A percentile compares a stretch with the other conserved stretches of the same genome.
Conservation (phyloP, 1,140 invertebrate genomes). For the Drosophila azteca region DNA sequence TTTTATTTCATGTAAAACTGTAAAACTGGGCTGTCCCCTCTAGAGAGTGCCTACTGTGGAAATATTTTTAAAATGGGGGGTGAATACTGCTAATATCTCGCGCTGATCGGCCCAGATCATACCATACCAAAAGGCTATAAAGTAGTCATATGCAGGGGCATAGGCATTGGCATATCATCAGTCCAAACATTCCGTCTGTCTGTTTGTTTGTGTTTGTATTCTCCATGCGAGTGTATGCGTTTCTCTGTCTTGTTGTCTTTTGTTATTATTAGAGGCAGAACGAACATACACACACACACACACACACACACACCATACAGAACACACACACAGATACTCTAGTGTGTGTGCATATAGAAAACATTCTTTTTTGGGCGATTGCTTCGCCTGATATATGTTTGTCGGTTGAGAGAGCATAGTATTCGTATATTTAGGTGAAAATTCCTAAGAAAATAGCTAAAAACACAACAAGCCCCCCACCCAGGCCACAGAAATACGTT, state of each 20-base stretch:
- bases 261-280: slow-evolving; percentile 64
- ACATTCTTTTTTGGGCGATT: slow-evolving; percentile 59
- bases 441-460: slow-evolving; percentile 69
- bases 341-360: slow-evolving; percentile 3
- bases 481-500: too few species aligned
- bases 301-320: slow-evolving; percentile 2
- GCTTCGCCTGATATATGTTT: slow-evolving; percentile 40
- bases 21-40: too few species aligned
- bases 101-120: slow-evolving; percentile 21
- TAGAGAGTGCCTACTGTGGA: not conserved
- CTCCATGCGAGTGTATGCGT: slow-evolving; percentile 17
- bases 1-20: not conserved
- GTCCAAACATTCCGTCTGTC: slow-evolving; percentile 32
- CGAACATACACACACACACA: slow-evolving; percentile 22
- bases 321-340: too few species aligned
- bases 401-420: slow-evolving; percentile 3
- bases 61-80: slow-evolving; percentile 10
- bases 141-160: not conserved
- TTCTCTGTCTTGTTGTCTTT: slow-evolving; percentile 46
- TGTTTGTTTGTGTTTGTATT: slow-evolving; percentile 28
- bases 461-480: slow-evolving; percentile 7
- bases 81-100: slow-evolving; percentile 6
- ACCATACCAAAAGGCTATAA: slow-evolving; percentile 12
- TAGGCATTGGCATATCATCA: slow-evolving; percentile 17
- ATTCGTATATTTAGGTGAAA: slow-evolving; percentile 64